Base-by-base conservation (phyloP, 2,797 vertebrate species). In the Muscicapa striata region DNA sequence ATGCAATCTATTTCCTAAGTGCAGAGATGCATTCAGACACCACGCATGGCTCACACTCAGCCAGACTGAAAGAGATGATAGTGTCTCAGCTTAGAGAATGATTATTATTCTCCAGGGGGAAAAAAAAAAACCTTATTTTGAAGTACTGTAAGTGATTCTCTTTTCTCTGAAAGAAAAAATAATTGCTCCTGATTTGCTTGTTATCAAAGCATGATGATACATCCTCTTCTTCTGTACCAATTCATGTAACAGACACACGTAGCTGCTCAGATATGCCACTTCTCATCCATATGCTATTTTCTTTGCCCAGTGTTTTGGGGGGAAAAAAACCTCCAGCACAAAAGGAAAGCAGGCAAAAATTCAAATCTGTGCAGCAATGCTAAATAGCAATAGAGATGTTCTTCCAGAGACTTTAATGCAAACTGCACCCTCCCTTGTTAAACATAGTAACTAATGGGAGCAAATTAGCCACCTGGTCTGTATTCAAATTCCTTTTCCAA, bases 401-500 rank as follows among this genome's bases (percentile, higher is more conserved):
- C 94, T 93, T 83, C 73, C 45, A 85, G 81, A 87, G 46, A 72
- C 72, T 61, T 82, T 69, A 73, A 48, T 69, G 66, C 51, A 91
- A 55, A 55, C 46, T 83, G 61, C 62, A 72, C 29, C 40, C 62
- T 91, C 75, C 70, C 84, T 94, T 73, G 68, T 93, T 92, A 94
- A 92, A 78, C 75, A 41, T 85, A 59, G 17, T 77, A 90, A 94
- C 84, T 87, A 90, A 94, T 67, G 58, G 46, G 54, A 92, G 76
- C 23, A 90, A 95, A 95, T 94, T 96, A 94, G 91, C 89, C 84
- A 93, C 89, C 90, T 95, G 78, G 61, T 85, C 84, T 87, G 43
- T 32, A 89, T 75, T 93, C 36, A 83, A 61, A 89, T 80, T 87
- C 64, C 54, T 92, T 90, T 90, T 80, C 78, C 72, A 89, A 45